phyloP scores from a whole-genome alignment of 2,888 invertebrate species.

The Tanypteryx hageni region DNA sequence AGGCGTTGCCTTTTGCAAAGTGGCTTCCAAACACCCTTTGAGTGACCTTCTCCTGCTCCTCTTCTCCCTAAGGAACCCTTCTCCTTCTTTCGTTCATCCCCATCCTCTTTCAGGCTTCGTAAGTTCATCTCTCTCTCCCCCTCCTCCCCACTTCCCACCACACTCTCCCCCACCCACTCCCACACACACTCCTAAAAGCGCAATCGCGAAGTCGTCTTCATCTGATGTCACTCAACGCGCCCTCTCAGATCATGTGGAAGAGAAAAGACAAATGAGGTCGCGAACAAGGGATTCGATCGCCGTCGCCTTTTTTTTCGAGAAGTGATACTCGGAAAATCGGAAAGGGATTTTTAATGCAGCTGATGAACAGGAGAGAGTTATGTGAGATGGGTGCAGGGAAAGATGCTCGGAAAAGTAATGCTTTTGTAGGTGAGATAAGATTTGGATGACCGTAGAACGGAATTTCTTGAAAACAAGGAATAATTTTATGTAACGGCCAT shows the following conservation, averaged over 20 bases:
- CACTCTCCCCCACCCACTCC: no score
- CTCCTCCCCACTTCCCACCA: no score
- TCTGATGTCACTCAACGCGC: slow-evolving; percentile 10
- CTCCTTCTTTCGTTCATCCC: background rate
- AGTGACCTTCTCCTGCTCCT: background rate
- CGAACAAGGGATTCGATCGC: slow-evolving; percentile 10
- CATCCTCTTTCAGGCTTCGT: background rate
- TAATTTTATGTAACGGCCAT: background rate
- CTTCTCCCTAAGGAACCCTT: background rate
- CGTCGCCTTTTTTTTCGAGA: background rate
- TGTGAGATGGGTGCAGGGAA: background rate
- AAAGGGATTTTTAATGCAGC: background rate
- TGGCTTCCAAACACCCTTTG: slow-evolving; percentile 11
- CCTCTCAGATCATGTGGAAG: background rate
- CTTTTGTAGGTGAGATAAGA: background rate
- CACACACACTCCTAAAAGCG: background rate
- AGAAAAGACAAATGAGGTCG: slow-evolving; percentile 18
- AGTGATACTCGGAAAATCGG: background rate
- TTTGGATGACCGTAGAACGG: background rate
- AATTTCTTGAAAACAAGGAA: background rate
- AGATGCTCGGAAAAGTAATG: background rate
- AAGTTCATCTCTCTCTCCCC: background rate
- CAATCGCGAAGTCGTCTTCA: background rate
- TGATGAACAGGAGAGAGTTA: background rate
- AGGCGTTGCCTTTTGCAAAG: slow-evolving; percentile 32